Conservation (phyloP, 2,113 vertebrate genomes). For the Macroglossus sobrinus region DNA sequence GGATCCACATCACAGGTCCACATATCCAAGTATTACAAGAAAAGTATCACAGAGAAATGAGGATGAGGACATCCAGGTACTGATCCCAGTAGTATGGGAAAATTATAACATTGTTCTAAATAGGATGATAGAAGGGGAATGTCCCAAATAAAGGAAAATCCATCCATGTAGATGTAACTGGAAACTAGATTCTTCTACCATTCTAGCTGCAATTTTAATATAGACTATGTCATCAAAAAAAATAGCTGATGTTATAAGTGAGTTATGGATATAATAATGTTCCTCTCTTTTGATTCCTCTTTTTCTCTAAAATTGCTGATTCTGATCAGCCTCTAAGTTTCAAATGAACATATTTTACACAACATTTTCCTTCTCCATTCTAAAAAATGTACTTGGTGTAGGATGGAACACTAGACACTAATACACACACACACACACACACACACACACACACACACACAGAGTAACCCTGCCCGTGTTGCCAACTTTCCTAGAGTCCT, state of each 20-base stretch:
- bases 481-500: not conserved
- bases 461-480: too few relatives aligned
- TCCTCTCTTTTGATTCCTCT: conserved; percentile 46
- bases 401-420: not conserved
- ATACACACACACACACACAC: not conserved
- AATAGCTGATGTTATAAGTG: not conserved
- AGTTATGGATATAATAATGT: not conserved
- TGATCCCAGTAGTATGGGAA: not conserved
- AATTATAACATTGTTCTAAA: not conserved
- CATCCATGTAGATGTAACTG: not conserved
- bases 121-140: not conserved
- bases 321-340: not conserved
- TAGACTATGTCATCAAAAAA: not conserved
- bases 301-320: conserved; percentile 40
- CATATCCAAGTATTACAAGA: not conserved
- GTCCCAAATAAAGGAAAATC: not conserved
- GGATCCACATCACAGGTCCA: not conserved
- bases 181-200: not conserved
- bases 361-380: not conserved
- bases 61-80: too few relatives aligned
- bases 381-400: not conserved
- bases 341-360: not conserved
- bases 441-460: not conserved
- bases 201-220: not conserved
- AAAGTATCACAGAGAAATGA: not conserved